A percentile compares a stretch with the other conserved stretches of the same genome.
Conservation (phyloP, 1,140 invertebrate genomes). For the Sitobion miscanthi region DNA sequence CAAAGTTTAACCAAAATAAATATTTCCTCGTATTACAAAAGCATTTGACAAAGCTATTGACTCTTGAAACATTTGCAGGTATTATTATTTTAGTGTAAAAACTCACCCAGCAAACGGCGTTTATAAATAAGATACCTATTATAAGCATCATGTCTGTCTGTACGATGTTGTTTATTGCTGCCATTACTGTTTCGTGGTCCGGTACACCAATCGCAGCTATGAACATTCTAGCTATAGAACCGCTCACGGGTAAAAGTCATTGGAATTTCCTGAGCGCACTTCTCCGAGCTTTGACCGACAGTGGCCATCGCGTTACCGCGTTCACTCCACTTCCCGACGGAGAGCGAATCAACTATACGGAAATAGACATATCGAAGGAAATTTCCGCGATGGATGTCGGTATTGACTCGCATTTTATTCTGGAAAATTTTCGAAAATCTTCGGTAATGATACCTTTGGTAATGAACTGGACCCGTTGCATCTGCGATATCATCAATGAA, state of each 20-base stretch:
- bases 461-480: neutral
- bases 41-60: neutral
- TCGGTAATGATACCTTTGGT: neutral
- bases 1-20: no score
- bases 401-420: neutral
- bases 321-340: constrained; percentile 32
- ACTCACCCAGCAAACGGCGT: neutral
- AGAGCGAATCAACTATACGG: constrained; percentile 26
- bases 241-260: neutral
- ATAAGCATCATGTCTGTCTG: neutral
- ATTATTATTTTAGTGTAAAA: neutral
- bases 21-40: neutral
- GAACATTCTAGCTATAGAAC: neutral
- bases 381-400: neutral
- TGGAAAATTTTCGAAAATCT: neutral
- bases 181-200: neutral
- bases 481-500: neutral
- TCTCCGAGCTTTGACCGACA: constrained; percentile 6
- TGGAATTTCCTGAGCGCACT: constrained; percentile 45
- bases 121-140: neutral
- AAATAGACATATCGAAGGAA: constrained; percentile 14
- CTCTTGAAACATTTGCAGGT: neutral
- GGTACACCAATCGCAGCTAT: neutral
- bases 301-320: constrained; percentile 29
- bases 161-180: neutral